These are phyloP conservation scores for Tribolium castaneum DNA, from an alignment of 1,140 invertebrate genomes.

Conservation along the genomic window DNA sequence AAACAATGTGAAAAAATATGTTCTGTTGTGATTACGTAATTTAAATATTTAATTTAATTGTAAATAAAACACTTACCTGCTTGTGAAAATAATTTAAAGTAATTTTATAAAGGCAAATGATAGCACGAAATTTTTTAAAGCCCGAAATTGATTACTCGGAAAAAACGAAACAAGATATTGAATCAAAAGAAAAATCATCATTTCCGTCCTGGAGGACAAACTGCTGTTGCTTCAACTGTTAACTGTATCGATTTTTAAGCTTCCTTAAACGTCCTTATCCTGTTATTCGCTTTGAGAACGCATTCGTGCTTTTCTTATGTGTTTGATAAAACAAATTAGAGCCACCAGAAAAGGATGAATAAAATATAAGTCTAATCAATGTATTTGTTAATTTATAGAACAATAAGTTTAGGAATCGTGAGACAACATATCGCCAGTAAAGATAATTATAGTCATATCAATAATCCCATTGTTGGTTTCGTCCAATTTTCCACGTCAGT, in stretches of 20 bases:
- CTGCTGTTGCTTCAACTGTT: not conserved
- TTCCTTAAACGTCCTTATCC: not conserved
- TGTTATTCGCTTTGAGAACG: not conserved
- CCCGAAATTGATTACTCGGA: not conserved
- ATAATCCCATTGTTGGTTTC: not conserved
- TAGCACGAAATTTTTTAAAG: no score
- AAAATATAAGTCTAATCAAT: not conserved
- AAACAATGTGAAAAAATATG: no score
- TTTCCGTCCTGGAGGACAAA: not conserved
- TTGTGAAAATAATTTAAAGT: no score
- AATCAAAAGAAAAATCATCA: not conserved
- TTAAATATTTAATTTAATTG: no score
- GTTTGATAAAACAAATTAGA: not conserved
- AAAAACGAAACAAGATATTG: not conserved
- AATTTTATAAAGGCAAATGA: no score
- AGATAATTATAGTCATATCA: not conserved
- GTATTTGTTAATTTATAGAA: no score
- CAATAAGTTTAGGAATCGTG: no score
- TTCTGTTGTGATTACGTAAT: no score
- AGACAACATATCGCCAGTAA: not conserved
- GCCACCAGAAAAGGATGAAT: not conserved
- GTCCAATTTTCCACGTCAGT: conserved; percentile 24
- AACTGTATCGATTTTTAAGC: not conserved
- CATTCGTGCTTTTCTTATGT: not conserved
- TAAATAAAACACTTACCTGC: no score